Percentiles rank a stretch among this genome's conserved stretches.
Evolutionary conservation across 2,888 invertebrate genomes (phyloP).

Genomic region (Coecobrya sp.): DNA sequence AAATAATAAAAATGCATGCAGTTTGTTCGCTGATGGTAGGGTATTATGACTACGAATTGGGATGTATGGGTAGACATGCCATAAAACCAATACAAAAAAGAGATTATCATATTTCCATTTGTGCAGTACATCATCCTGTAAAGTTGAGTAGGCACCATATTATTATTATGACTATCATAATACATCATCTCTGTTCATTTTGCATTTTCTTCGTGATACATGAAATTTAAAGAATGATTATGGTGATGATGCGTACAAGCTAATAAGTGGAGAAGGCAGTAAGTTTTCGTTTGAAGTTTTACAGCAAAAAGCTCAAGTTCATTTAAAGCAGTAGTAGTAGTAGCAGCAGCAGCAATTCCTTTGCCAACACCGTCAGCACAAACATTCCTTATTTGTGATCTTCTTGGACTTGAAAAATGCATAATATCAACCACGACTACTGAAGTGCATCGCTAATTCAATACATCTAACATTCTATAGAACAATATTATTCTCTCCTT

Average conservation of each 20-base stretch:
- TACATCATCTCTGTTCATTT: slow-evolving; percentile 48
- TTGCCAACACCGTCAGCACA: neutral
- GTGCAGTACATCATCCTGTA: slow-evolving; percentile 18
- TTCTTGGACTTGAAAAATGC: neutral
- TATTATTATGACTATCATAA: slow-evolving; percentile 39
- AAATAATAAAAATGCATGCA: neutral
- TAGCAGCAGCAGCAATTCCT: neutral
- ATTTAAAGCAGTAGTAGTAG: neutral
- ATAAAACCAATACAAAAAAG: too few species aligned
- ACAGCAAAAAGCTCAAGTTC: slow-evolving; percentile 20
- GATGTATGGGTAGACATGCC: neutral
- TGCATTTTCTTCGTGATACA: slow-evolving; percentile 17
- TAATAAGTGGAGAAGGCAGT: neutral
- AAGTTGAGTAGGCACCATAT: neutral
- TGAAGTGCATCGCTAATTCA: slow-evolving; percentile 16
- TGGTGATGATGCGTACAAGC: slow-evolving; percentile 31
- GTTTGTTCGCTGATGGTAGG: neutral
- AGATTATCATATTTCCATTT: slow-evolving; percentile 48
- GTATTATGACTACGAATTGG: neutral
- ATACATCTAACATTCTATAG: neutral
- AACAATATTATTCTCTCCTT: slow-evolving; percentile 3
- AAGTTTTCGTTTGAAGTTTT: neutral
- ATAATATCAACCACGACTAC: neutral
- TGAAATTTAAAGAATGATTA: slow-evolving; percentile 41
- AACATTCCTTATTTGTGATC: neutral